These are phyloP conservation scores for Tridacna gigas DNA, from an alignment of 2,888 invertebrate species.

Conservation along the genomic window DNA sequence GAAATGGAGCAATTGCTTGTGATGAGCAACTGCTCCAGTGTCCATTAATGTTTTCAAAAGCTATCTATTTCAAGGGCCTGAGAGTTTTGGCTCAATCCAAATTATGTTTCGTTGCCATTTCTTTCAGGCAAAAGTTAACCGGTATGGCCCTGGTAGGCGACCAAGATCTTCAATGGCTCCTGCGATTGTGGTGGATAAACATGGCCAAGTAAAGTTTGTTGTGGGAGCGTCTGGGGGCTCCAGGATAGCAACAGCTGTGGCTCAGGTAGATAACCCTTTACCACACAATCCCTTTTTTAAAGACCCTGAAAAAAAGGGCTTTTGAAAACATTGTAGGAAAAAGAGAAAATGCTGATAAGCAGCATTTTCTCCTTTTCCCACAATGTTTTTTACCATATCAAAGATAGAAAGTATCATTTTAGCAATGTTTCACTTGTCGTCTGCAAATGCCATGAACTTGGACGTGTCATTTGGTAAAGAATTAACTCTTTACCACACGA, in stretches of 20 bases:
- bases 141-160: not conserved
- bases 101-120: not conserved
- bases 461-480: no score
- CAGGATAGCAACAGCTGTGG: conserved; percentile 71
- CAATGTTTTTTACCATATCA: no score
- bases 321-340: no score
- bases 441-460: no score
- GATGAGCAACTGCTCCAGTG: not conserved
- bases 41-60: not conserved
- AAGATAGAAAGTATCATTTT: no score
- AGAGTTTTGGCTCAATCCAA: not conserved
- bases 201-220: conserved; percentile 28
- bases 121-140: not conserved
- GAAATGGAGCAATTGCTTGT: not conserved
- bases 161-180: not conserved
- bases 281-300: no score
- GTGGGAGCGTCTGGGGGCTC: conserved; percentile 77
- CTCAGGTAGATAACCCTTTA: no score
- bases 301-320: no score
- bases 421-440: no score
- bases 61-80: not conserved
- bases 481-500: no score
- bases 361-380: no score
- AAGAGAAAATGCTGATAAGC: no score
- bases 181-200: not conserved